A percentile compares a stretch with the other conserved stretches of the same genome.
phyloP scores from a whole-genome alignment of 1,140 invertebrate species.

The Trichomalopsis sarcophagae region DNA sequence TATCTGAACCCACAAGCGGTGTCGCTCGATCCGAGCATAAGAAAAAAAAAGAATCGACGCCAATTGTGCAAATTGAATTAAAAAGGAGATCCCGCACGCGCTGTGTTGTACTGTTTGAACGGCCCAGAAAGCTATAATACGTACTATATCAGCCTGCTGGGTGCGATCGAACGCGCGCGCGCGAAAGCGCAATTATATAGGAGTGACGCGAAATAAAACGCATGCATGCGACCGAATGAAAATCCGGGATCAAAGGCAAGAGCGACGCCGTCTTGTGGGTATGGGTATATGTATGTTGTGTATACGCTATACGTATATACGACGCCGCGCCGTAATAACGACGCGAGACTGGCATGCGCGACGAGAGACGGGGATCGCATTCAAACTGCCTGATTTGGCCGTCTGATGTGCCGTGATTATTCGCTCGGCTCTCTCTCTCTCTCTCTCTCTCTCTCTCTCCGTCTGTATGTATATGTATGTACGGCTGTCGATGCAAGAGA shows the following conservation, averaged over 20 bases:
- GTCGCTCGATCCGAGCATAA: too few relatives aligned
- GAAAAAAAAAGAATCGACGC: not conserved
- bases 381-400: not conserved
- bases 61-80: slow-evolving; percentile 10
- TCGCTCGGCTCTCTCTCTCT: not conserved
- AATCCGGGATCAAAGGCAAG: slow-evolving; percentile 41
- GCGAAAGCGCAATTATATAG: not conserved
- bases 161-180: not conserved
- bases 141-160: too few relatives aligned
- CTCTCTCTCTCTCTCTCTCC: too few relatives aligned
- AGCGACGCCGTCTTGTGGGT: too few relatives aligned
- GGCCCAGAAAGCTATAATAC: not conserved
- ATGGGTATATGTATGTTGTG: too few relatives aligned
- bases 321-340: not conserved
- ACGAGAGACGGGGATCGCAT: slow-evolving; percentile 1
- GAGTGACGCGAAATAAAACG: slow-evolving; percentile 17
- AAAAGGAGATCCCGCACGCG: not conserved
- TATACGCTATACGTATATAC: too few relatives aligned
- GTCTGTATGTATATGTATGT: not conserved
- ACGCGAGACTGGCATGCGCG: not conserved
- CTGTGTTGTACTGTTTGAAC: not conserved
- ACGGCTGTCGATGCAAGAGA: not conserved
- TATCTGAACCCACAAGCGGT: too few relatives aligned
- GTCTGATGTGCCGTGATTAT: not conserved
- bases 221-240: slow-evolving; percentile 20